These are phyloP conservation scores for Bombycilla garrulus DNA, from an alignment of 2,113 vertebrate species.

Conservation along the genomic window DNA sequence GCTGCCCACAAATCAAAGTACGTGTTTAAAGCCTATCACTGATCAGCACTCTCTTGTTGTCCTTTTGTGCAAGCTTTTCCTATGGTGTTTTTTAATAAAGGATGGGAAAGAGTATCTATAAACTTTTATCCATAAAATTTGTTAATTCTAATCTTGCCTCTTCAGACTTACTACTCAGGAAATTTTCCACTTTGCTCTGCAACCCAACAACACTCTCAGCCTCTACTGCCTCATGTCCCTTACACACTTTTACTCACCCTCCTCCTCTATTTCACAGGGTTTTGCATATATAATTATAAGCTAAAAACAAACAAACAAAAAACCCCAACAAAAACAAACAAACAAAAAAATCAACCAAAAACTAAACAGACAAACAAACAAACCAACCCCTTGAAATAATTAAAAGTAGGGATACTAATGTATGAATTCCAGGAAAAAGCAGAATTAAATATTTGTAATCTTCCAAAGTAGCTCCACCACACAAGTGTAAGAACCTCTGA, in stretches of 20 bases:
- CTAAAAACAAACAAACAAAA: background rate
- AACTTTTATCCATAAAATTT: background rate
- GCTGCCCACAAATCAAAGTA: background rate
- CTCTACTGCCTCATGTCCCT: background rate
- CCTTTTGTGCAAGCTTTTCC: background rate
- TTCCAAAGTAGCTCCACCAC: background rate
- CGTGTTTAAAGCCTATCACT: background rate
- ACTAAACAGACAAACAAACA: background rate
- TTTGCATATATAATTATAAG: background rate
- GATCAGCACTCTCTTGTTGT: background rate
- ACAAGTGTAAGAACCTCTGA: background rate
- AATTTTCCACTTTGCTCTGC: background rate
- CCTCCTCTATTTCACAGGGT: background rate
- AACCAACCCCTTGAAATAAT: background rate
- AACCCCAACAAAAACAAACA: background rate
- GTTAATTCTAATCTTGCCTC: background rate
- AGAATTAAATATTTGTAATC: background rate
- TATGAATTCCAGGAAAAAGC: background rate
- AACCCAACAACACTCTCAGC: background rate
- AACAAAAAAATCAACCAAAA: background rate
- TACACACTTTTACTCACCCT: background rate
- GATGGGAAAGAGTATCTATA: background rate
- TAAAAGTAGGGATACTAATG: background rate
- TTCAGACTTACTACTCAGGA: background rate
- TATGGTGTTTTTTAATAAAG: background rate